These are phyloP conservation scores for Trachymyrmex septentrionalis DNA, from an alignment of 1,140 invertebrate species.

Conservation along the genomic window DNA sequence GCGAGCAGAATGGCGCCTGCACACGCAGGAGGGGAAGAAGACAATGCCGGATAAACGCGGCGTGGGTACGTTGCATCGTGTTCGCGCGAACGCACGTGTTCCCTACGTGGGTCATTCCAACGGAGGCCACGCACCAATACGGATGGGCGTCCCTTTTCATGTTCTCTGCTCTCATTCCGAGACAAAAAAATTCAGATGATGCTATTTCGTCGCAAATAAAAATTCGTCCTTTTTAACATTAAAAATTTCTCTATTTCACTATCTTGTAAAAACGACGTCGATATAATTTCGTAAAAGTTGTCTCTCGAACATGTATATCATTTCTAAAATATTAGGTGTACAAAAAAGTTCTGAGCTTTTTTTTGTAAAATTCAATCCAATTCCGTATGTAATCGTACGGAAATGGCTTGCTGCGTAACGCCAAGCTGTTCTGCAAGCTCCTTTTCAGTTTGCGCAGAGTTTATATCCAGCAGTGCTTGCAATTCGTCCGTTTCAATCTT, in stretches of 20 bases:
- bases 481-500: no score
- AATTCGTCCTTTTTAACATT: not conserved
- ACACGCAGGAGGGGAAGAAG: conserved; percentile 61
- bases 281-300: not conserved
- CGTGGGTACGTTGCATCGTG: conserved; percentile 56
- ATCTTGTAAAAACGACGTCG: not conserved
- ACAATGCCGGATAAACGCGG: conserved; percentile 71
- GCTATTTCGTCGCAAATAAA: not conserved
- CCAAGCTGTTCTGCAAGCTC: no score
- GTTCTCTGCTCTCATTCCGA: conserved; percentile 14
- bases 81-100: conserved; percentile 37
- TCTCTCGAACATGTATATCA: not conserved
- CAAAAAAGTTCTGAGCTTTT: no score
- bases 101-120: conserved; percentile 15
- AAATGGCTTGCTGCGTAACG: no score
- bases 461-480: no score
- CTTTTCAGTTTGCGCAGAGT: no score
- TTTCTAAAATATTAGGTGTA: conserved; percentile 9
- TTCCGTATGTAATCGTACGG: no score
- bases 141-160: conserved; percentile 2
- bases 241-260: not conserved
- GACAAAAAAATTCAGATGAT: not conserved
- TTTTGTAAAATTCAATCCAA: no score
- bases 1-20: conserved; percentile 68
- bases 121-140: conserved; percentile 26